A percentile compares a stretch with the other conserved stretches of the same genome.
phyloP scores from a whole-genome alignment of 2,113 vertebrate species.

The Burhinus bistriatus region DNA sequence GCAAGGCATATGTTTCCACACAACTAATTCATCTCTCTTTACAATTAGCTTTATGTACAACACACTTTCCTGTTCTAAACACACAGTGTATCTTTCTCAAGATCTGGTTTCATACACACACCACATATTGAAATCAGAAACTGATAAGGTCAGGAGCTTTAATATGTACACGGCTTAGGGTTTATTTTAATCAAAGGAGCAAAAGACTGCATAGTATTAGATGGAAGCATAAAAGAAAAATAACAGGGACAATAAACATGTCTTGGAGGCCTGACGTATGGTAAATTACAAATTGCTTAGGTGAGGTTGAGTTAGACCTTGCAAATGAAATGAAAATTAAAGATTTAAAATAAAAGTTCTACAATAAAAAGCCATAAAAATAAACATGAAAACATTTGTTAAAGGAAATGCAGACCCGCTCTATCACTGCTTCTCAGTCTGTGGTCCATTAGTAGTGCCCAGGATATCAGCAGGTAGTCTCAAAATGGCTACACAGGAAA shows the following conservation, averaged over 20 bases:
- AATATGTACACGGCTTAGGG: background rate
- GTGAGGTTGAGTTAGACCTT: background rate
- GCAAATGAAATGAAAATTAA: background rate
- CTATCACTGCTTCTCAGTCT: background rate
- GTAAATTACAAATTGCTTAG: background rate
- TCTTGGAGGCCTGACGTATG: background rate
- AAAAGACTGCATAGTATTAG: background rate
- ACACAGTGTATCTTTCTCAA: background rate
- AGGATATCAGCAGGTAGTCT: background rate
- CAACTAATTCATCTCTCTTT: background rate
- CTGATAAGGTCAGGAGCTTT: background rate
- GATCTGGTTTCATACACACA: background rate
- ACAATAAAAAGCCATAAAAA: background rate
- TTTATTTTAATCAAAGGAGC: background rate
- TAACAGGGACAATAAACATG: background rate
- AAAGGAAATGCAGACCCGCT: background rate
- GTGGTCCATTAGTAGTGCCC: background rate
- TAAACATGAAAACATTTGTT: background rate
- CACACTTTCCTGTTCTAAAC: background rate
- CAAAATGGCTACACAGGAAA: background rate
- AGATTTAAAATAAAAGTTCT: background rate
- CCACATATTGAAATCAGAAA: background rate
- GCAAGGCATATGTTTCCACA: background rate
- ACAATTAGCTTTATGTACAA: background rate
- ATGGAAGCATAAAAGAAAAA: background rate